phyloP scores from a whole-genome alignment of 2,113 vertebrate genomes.

The Hirundichthys speculiger region DNA sequence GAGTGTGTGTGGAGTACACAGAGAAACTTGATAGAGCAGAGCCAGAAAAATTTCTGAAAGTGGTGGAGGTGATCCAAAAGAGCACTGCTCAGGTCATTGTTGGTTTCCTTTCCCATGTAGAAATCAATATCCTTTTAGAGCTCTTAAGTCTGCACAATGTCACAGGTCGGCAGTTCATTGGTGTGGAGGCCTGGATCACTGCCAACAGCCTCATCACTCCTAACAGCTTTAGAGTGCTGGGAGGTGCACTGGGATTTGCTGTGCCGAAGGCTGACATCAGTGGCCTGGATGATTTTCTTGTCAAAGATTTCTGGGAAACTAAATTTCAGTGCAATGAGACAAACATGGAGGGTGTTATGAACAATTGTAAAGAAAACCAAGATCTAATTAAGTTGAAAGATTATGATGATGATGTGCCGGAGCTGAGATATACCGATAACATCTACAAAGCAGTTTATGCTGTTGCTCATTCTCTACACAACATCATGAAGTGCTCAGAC shows the following conservation, averaged over 20 bases:
- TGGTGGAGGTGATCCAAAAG: constrained; percentile 71
- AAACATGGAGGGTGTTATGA: background rate
- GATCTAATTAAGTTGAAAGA: constrained; percentile 55
- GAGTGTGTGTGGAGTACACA: constrained; percentile 77
- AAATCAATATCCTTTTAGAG: constrained; percentile 75
- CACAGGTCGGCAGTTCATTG: constrained; percentile 77
- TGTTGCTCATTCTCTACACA: constrained; percentile 75
- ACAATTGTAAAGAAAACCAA: constrained; percentile 54
- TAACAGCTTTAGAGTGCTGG: constrained; percentile 65
- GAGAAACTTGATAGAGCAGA: constrained; percentile 73
- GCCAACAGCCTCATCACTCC: constrained; percentile 71
- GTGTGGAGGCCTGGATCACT: constrained; percentile 81
- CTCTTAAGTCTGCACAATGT: constrained; percentile 74
- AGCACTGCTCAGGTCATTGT: constrained; percentile 76
- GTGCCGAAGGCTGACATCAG: constrained; percentile 71
- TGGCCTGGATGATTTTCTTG: constrained; percentile 66
- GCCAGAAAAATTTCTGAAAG: constrained; percentile 68
- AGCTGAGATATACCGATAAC: constrained; percentile 72
- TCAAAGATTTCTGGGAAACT: constrained; percentile 71
- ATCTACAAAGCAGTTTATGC: constrained; percentile 80
- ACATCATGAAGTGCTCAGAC: constrained; percentile 57
- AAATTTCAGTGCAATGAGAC: constrained; percentile 42
- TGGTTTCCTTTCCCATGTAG: constrained; percentile 73
- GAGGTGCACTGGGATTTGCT: constrained; percentile 77
- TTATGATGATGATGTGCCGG: constrained; percentile 68